Evolutionary conservation across 30 jellyfish, hydroid and myxozoan genomes (phyloP).

Genomic region (Clytia hemisphaerica): DNA sequence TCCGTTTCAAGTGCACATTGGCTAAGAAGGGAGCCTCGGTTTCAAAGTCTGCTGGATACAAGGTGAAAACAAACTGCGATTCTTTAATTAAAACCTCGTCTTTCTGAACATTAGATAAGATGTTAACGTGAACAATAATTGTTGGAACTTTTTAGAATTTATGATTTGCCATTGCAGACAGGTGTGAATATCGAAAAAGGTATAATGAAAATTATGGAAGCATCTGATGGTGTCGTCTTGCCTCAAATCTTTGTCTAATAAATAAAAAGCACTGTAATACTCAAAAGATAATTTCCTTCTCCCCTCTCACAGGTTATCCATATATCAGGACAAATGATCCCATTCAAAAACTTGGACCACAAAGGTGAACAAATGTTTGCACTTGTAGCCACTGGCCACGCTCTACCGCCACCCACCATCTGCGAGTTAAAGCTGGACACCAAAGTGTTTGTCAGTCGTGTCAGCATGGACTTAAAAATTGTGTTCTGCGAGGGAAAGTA

Average conservation of each 20-base stretch:
- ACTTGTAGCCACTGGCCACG: slow-evolving; percentile 45
- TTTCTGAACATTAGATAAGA: too few species aligned
- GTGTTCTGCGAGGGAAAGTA: slow-evolving; percentile 47
- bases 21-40: slow-evolving; percentile 43
- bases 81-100: too few species aligned
- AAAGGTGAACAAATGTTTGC: slow-evolving; percentile 7
- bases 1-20: slow-evolving; percentile 41
- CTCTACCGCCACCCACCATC: slow-evolving; percentile 44
- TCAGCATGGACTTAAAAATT: slow-evolving; percentile 38
- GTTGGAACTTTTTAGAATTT: too few species aligned
- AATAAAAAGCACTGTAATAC: neutral
- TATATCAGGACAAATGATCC: slow-evolving; percentile 33
- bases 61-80: slow-evolving; percentile 34
- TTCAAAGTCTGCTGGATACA: slow-evolving; percentile 28
- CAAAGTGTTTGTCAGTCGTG: slow-evolving; percentile 36
- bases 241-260: too few species aligned
- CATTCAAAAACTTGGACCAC: slow-evolving; percentile 17
- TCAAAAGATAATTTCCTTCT: neutral
- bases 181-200: too few species aligned
- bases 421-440: slow-evolving; percentile 35
- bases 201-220: too few species aligned
- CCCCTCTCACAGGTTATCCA: slow-evolving; percentile 15
- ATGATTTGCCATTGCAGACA: too few species aligned
- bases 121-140: too few species aligned
- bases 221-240: too few species aligned